Conservation (phyloP, 1,140 invertebrate genomes). For the Nylanderia fulva region DNA sequence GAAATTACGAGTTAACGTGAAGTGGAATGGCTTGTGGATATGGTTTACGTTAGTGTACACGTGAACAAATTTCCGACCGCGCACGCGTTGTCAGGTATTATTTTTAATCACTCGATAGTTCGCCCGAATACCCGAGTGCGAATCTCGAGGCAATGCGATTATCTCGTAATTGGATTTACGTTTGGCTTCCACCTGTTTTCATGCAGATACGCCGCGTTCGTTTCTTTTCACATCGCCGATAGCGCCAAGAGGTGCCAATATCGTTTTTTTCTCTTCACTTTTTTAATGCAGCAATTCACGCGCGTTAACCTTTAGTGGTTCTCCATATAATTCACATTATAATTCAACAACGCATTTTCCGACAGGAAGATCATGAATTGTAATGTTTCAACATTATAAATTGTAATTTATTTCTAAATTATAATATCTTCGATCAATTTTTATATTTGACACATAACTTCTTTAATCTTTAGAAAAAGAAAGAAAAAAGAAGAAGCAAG, state of each 20-base stretch:
- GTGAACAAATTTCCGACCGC: slow-evolving; percentile 58
- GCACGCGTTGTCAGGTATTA: slow-evolving; percentile 53
- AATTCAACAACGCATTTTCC: neutral
- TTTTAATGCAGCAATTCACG: slow-evolving; percentile 49
- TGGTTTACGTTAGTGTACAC: slow-evolving; percentile 47
- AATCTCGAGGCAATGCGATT: slow-evolving; percentile 58
- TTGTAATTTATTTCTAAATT: neutral
- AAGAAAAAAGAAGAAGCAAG: neutral
- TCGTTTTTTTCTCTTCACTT: slow-evolving; percentile 30
- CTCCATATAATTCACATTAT: slow-evolving; percentile 1
- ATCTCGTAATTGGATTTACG: slow-evolving; percentile 58
- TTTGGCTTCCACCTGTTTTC: slow-evolving; percentile 53
- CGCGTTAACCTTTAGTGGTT: slow-evolving; percentile 12
- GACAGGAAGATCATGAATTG: neutral
- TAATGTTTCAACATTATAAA: neutral
- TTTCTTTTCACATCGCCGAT: slow-evolving; percentile 50
- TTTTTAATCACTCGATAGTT: slow-evolving; percentile 70
- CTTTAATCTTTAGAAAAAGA: neutral
- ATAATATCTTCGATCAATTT: neutral
- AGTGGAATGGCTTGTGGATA: slow-evolving; percentile 17
- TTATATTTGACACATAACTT: neutral
- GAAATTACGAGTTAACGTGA: slow-evolving; percentile 26
- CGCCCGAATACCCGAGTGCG: slow-evolving; percentile 36
- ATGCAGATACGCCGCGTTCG: slow-evolving; percentile 35
- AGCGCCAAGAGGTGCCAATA: slow-evolving; percentile 37